Evolutionary conservation across 23 tunicate species (phyloP), one percentile per base, ranked within the genome.

Genomic region (Diplosoma virens): DNA sequence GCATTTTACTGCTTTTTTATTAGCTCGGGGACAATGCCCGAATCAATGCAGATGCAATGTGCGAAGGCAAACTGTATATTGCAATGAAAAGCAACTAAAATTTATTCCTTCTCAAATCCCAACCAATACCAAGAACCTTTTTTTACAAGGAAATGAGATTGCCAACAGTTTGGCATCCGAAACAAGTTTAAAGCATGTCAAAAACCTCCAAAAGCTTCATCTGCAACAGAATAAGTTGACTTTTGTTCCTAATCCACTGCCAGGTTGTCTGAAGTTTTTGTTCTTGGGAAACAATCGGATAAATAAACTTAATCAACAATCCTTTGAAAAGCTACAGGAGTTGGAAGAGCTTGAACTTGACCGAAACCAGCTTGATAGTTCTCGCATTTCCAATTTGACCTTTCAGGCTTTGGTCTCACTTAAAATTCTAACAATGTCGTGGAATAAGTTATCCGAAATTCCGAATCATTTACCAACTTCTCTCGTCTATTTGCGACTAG

Each of bases 91-190:
- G 37, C 26, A 41, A 9, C 59, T 86, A 5, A 36, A 55, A 9
- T n/a, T 47, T 30, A 48, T 92, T 3, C 98, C 98, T 24, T 37
- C 32, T 58, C 87, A 77, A 33, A 85, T 92, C 20, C 98, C 98
- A 48, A 6, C 14, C 9, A 28, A 32, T 61, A 85, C 93, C 32
- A 74, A 30, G 32, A 52, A 18, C 24, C 75, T 92, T 0, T 37
- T 52, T 36, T 67, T 92, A 31, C 92, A 86, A 54, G 66, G 74
- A 36, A 92, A 92, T 71, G 28, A 86, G 37, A 30, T 92, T 26
- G 45, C 54, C 1, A 92, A 81, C 81, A 47, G 82, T 32, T 70
- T 68, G 30, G 80, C 71, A 14, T 60, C 93, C 25, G 81, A 86
- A n/a, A 36, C 55, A 22, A 72, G 63, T 28, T 73, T 79, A 45